Base-by-base conservation (phyloP, 53 echinoderm and acorn worm species). In the Mesocentrotus franciscanus region DNA sequence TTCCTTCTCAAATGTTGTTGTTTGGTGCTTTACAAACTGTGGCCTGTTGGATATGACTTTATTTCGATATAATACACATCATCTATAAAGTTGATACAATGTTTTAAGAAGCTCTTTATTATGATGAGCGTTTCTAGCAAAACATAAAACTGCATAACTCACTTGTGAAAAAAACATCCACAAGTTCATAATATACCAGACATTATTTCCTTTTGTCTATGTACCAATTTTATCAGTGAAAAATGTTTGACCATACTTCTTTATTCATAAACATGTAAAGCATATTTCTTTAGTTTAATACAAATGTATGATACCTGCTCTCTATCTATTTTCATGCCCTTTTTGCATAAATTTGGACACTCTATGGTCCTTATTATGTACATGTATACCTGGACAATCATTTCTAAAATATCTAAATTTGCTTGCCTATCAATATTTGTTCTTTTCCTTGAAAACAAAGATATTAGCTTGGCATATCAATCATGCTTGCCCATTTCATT, bases 391-490 rank as follows among this genome's bases (percentile, higher is more conserved):
- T 84, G 56, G 59, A 59, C 58, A 56, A 58, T 75, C 6, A 75
- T 87, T 18, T 87, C 87, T 87, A 57, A n/a, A 58, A 34, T 87
- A 87, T 87, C 87, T 87, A 59, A 57, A 26, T 26, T 81, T 39
- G 42, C 81, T 39, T 36, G 36, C 20, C 81, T 81, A 81, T 81
- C 81, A 81, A 81, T 33, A 81, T 87, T 87, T 56, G 58, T 87
- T 87, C 56, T 87, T 87, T 57, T 58, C 59, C 87, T n/a, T 57
- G 12, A 87, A 22, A 22, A 49, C 55, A 10, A 87, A 81, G 81
- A 39, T 27, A 87, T 57, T 58, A 87, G 29, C 87, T 87, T 87
- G 56, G 87, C 87, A 85, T 87, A 87, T 87, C 87, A 87, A 87
- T 87, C 87, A 87, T 87, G 59, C 87, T 87, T 87, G 87, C 58